These are phyloP conservation scores for Fringilla coelebs DNA, from an alignment of 2,797 vertebrate species.

Conservation along the genomic window DNA sequence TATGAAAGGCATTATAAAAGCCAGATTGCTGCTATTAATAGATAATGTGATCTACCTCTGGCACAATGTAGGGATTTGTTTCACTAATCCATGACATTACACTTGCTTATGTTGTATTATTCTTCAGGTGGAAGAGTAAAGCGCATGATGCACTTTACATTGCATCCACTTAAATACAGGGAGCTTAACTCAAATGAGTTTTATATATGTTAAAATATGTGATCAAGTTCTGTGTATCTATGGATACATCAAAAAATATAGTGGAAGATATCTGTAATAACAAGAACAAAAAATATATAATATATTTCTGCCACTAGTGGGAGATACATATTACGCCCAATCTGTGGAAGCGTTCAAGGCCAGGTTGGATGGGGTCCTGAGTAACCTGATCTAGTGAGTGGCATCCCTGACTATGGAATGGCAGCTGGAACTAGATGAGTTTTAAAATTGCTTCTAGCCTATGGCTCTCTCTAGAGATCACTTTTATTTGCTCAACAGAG, in stretches of 20 bases:
- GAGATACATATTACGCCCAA: background rate
- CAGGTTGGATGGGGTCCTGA: background rate
- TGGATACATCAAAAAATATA: background rate
- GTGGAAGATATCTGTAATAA: background rate
- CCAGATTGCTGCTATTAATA: conserved; percentile 4
- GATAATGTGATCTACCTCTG: background rate
- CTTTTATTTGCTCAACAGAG: background rate
- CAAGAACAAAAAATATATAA: background rate
- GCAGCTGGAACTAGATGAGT: background rate
- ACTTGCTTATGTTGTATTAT: background rate
- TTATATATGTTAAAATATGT: background rate
- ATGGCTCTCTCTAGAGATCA: background rate
- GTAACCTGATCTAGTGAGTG: background rate
- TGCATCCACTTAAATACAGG: background rate
- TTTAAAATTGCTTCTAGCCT: background rate
- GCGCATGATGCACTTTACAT: background rate
- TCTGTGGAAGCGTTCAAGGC: background rate
- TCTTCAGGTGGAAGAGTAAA: background rate
- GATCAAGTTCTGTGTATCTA: background rate
- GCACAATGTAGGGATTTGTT: background rate
- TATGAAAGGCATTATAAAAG: background rate
- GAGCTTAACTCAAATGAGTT: background rate
- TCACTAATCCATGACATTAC: background rate
- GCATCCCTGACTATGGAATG: background rate
- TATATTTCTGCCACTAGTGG: background rate